Evolutionary conservation across 2,113 vertebrate species (phyloP).

Genomic region (Odontesthes bonariensis): DNA sequence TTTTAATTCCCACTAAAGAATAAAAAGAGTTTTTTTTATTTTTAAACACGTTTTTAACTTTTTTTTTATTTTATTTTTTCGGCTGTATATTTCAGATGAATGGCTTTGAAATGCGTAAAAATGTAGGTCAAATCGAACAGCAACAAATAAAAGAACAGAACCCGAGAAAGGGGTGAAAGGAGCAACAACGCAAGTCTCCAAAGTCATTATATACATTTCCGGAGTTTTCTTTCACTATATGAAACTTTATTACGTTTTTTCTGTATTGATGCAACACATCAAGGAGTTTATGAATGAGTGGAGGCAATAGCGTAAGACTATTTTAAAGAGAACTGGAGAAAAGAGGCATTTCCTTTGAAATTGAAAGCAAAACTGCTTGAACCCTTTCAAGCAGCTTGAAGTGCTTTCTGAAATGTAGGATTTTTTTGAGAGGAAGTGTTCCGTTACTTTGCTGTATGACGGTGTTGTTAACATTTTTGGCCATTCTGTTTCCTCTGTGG

Average conservation of each 20-base stretch:
- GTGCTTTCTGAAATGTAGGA: constrained; percentile 16
- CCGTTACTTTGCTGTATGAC: neutral
- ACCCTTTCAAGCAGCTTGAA: too few species aligned
- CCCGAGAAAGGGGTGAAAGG: neutral
- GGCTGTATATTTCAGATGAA: too few species aligned
- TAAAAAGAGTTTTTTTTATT: too few species aligned
- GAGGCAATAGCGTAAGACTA: neutral
- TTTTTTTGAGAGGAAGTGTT: neutral
- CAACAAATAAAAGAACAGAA: neutral
- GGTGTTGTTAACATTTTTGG: neutral
- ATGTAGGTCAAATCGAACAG: neutral
- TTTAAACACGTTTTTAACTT: too few species aligned
- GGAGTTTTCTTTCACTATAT: neutral
- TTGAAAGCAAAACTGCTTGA: constrained; percentile 34
- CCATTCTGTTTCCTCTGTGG: neutral
- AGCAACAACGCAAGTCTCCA: neutral
- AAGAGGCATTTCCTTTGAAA: constrained; percentile 30
- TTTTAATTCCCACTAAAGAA: neutral
- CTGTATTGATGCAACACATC: constrained; percentile 5
- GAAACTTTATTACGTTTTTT: neutral
- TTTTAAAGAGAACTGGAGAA: neutral
- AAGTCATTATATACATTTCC: neutral
- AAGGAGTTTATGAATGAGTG: neutral
- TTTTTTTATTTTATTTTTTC: too few species aligned
- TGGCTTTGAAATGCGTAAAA: neutral